Conservation (phyloP, 2,797 vertebrate species). For the Perodicticus potto region DNA sequence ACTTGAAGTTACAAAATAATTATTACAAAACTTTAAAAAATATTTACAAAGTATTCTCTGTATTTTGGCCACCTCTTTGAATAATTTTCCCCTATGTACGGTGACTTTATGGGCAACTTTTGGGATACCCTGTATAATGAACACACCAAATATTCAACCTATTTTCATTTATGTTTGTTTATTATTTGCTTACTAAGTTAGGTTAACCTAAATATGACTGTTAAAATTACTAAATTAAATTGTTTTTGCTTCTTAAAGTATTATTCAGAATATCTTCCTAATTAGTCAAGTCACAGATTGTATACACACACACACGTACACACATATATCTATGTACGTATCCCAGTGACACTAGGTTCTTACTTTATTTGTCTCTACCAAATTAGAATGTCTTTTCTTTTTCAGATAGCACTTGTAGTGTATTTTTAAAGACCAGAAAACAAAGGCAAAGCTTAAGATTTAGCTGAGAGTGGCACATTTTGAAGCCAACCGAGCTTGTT, state of each 20-base stretch:
- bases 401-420: slow-evolving; percentile 5
- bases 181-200: slow-evolving; percentile 14
- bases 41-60: too few relatives aligned
- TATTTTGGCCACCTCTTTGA: too few relatives aligned
- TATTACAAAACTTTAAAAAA: too few relatives aligned
- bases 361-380: not conserved
- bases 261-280: slow-evolving; percentile 47
- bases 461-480: slow-evolving; percentile 59
- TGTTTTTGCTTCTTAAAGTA: not conserved
- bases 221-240: not conserved
- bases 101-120: too few relatives aligned
- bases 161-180: slow-evolving; percentile 1
- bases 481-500: slow-evolving; percentile 61
- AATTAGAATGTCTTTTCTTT: slow-evolving; percentile 61
- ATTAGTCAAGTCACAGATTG: slow-evolving; percentile 5
- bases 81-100: too few relatives aligned
- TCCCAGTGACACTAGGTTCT: not conserved
- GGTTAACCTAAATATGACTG: not conserved
- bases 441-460: slow-evolving; percentile 49
- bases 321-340: not conserved
- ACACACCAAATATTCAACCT: not conserved
- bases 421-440: slow-evolving; percentile 60
- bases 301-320: not conserved
- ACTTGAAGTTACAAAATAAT: too few relatives aligned
- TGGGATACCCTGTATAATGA: not conserved